Conservation (phyloP, 1,140 invertebrate genomes). For the Nautilus pompilius region DNA sequence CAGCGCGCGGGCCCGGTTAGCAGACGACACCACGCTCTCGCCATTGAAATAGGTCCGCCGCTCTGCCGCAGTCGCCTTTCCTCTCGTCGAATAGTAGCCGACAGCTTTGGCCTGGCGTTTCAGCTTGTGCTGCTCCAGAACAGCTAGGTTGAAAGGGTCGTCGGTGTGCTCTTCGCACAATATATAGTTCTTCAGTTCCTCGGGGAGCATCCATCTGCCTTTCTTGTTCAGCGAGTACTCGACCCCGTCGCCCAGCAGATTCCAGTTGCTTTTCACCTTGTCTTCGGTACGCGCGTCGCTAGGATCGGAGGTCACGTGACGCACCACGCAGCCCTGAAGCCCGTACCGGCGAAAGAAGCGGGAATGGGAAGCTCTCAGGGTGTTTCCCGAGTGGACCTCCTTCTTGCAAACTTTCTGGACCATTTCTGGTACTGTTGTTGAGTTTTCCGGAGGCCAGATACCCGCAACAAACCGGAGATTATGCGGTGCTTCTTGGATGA, state of each 20-base stretch:
- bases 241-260: constrained; percentile 9
- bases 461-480: too few species aligned
- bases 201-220: constrained; percentile 16
- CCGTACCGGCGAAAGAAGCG: constrained; percentile 11
- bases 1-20: too few species aligned
- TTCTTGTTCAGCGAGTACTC: constrained; percentile 25
- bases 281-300: neutral
- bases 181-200: constrained; percentile 14
- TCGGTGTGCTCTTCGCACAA: constrained; percentile 1
- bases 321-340: constrained; percentile 7
- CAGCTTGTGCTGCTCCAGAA: constrained; percentile 23
- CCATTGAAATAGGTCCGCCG: neutral
- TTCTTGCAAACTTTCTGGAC: constrained; percentile 13
- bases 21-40: neutral
- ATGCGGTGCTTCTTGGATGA: too few species aligned
- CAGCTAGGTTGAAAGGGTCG: constrained; percentile 8
- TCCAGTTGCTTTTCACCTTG: neutral
- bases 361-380: constrained; percentile 13
- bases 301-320: neutral
- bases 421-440: constrained; percentile 13
- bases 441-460: too few species aligned
- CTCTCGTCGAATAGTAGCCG: constrained; percentile 17
- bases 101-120: constrained; percentile 18
- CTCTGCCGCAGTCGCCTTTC: constrained; percentile 4
- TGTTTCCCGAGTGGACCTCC: constrained; percentile 16